Conservation (phyloP, 2,113 vertebrate genomes). For the Mesembrinibis cayennensis region DNA sequence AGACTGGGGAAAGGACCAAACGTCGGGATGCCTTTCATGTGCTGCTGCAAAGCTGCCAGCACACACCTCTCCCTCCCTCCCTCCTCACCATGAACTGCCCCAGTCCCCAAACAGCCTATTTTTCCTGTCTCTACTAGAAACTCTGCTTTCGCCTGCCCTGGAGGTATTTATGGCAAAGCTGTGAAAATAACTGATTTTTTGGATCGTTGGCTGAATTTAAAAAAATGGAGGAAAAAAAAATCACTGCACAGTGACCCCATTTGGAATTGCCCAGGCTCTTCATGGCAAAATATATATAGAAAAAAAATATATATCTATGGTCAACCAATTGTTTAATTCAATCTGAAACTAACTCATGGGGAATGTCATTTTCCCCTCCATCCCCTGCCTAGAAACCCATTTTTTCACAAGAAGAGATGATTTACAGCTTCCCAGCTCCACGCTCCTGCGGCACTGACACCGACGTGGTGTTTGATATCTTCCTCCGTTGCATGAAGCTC, state of each 20-base stretch:
- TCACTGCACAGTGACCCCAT: background rate
- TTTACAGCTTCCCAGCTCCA: constrained; percentile 36
- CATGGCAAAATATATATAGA: background rate
- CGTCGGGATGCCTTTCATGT: accelerated
- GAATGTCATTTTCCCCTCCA: background rate
- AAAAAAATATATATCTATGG: background rate
- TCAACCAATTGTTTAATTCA: constrained; percentile 37
- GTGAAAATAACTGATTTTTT: background rate
- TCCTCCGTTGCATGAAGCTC: background rate
- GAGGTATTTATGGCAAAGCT: background rate
- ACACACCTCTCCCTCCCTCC: background rate
- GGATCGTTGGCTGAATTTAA: background rate
- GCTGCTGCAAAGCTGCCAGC: background rate
- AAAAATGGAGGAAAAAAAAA: background rate
- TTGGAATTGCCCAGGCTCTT: background rate
- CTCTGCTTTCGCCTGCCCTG: background rate
- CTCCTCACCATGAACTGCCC: background rate
- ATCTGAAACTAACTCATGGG: constrained; percentile 15
- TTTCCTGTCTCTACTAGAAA: background rate
- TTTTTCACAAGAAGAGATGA: background rate
- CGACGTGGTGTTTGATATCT: background rate
- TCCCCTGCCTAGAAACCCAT: background rate
- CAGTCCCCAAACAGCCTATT: background rate
- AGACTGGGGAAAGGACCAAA: background rate
- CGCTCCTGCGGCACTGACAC: background rate